Evolutionary conservation across 2,888 invertebrate species (phyloP).

Genomic region (Physocephala rufipes): DNA sequence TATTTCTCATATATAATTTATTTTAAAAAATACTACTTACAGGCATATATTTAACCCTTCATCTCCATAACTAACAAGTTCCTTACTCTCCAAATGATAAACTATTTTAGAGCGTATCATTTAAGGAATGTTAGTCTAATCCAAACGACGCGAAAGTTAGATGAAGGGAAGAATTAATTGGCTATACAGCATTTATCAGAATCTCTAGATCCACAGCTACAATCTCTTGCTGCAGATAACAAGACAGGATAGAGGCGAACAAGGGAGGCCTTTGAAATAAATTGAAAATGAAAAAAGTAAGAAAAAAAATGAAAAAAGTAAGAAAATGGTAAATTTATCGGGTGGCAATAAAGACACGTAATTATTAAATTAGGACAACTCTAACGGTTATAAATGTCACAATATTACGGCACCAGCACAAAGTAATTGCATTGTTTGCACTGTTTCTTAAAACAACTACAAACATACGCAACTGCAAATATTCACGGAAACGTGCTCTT

Average conservation of each 20-base stretch:
- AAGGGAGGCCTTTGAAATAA: neutral
- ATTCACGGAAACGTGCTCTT: slow-evolving; percentile 14
- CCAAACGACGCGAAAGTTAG: too few relatives aligned
- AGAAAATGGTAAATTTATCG: neutral
- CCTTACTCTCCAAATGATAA: too few relatives aligned
- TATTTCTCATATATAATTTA: too few relatives aligned
- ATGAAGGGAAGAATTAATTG: too few relatives aligned
- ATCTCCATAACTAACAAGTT: too few relatives aligned
- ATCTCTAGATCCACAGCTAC: too few relatives aligned
- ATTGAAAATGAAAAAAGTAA: neutral
- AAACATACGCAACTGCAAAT: slow-evolving; percentile 28
- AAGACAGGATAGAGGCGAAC: neutral
- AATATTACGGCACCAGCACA: slow-evolving; percentile 23
- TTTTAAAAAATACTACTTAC: too few relatives aligned
- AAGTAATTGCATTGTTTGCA: slow-evolving; percentile 24
- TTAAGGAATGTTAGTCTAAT: neutral
- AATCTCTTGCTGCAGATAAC: too few relatives aligned
- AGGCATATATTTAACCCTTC: too few relatives aligned
- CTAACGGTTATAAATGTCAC: slow-evolving; percentile 31
- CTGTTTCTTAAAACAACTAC: neutral
- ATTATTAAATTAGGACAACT: slow-evolving; percentile 33
- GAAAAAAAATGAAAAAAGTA: neutral
- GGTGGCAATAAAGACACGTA: slow-evolving; percentile 10
- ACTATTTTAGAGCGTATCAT: neutral
- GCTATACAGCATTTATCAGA: too few relatives aligned